Base-by-base conservation (phyloP, 1,140 invertebrate genomes). In the Colletes gigas region DNA sequence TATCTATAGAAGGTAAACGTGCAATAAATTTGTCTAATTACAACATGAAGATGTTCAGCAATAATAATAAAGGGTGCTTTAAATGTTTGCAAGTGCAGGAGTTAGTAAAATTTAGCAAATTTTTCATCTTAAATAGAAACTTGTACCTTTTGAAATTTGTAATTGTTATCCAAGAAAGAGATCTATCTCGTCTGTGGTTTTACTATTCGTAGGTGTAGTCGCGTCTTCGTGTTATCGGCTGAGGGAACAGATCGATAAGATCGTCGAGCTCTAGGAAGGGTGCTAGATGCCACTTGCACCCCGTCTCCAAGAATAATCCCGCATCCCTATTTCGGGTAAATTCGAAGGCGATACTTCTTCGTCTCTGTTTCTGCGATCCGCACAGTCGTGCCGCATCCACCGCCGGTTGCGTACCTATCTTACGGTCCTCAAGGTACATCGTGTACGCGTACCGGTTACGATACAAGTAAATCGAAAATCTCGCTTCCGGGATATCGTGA, bases 361-460 rank as follows among this genome's bases (percentile, higher is more conserved):
- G 67, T 59, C 73, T 77, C 47, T 39, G 55, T 76, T 72, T 81
- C 83, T 77, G 84, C 87, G 73, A 81, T 80, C 74, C 57, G 73
- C 59, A 86, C 89, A 90, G 89, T 90, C 89, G 89, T 81, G 86
- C 82, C 89, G 89, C 86, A 88, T 86, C 89, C 89, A 81, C 78
- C 84, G 86, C 82, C 82, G 86, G 84, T 84, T 83, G 82, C 86
- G 89, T 44, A 59, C 12, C 62, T 67, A 41, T 39, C 17, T 78
- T 19, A 41, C 54, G 41, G 17, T 69, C 67, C 44, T 63, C 30
- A 44, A 65, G 82, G 83, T 76, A 76, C 78, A 83, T 80, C 47
- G 39, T 12, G 70, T 44, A 14, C 62, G n/a, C 19, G 47, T 9
- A 14, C 21, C 17, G 47, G 60, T 21, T 14, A 4, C n/a, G 10